These are phyloP conservation scores for Mionectes olivaceus DNA, from an alignment of 2,797 vertebrate species.

Conservation along the genomic window DNA sequence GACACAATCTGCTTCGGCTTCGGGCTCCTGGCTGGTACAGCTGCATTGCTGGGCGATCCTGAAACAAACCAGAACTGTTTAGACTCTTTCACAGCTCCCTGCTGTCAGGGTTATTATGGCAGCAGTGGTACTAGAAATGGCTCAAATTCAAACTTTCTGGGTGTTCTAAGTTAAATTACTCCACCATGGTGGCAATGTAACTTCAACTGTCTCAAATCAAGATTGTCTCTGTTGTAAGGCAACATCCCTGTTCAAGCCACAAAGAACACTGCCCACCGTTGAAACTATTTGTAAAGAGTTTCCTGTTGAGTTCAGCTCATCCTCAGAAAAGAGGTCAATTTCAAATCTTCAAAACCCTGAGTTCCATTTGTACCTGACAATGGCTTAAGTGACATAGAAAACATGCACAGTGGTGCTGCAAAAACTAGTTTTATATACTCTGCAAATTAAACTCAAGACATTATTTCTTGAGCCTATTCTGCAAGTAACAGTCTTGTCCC, in stretches of 20 bases:
- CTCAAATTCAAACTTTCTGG: background rate
- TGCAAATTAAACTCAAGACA: too few relatives aligned
- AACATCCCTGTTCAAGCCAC: background rate
- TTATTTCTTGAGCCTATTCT: background rate
- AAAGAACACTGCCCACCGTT: background rate
- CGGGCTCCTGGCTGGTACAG: conserved; percentile 95
- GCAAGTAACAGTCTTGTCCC: background rate
- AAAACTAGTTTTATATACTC: too few relatives aligned
- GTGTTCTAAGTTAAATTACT: background rate
- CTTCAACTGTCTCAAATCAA: background rate
- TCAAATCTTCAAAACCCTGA: background rate
- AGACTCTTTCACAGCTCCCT: background rate
- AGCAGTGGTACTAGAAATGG: background rate
- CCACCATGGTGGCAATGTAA: background rate
- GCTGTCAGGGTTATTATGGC: background rate
- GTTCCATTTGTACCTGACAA: background rate
- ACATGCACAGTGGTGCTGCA: background rate
- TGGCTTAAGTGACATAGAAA: background rate
- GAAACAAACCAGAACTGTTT: conserved; percentile 56
- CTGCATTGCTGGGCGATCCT: conserved; percentile 98
- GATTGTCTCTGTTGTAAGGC: background rate
- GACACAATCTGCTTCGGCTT: conserved; percentile 84
- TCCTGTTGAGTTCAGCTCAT: background rate
- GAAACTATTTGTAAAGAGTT: background rate
- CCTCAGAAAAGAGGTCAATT: background rate